Evolutionary conservation across 2,888 invertebrate species (phyloP), one percentile per base, ranked within the genome.

Genomic region (Ommatoiulus sabulosus): DNA sequence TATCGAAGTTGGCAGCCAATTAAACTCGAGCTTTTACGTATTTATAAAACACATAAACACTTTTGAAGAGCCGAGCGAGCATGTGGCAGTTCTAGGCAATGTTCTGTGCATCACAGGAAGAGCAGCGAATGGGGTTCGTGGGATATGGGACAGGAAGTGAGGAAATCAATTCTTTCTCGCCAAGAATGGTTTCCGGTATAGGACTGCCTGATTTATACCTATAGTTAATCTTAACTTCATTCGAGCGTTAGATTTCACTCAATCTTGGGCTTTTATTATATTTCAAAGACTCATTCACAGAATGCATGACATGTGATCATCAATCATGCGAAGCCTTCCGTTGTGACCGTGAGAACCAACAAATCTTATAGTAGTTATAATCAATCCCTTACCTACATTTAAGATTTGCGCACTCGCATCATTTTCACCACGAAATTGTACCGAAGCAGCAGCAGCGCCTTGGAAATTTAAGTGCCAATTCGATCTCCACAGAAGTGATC

Each of bases 201-300:
- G 52, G 52, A 52, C 52, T 52, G 52, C 52, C 52, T 24, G 35
- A 80, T 80, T 80, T 80, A 7, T 80, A 80, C 80, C 57, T 57
- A 72, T 72, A 80, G 35, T 80, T 80, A 80, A 80, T 15, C 24
- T 80, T 80, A 24, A 80, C 80, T 80, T 43, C 10, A 80, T 80
- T 80, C 35, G 80, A 43, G 80, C 80, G 35, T 80, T 80, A 80
- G 80, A 80, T 80, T 80, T 80, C 80, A 80, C 80, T 80, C 80
- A 80, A 80, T 80, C 80, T 80, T 24, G 80, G 80, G 80, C 80
- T 80, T 80, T 80, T 80, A 80, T 80, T 80, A 80, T 80, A 80
- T 80, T 80, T 80, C 80, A 80, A 80, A 80, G 80, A 80, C 80
- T 80, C 80, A 80, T 80, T 80, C 80, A 80, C 80, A 80, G 80